A percentile compares a stretch with the other conserved stretches of the same genome.
These are phyloP conservation scores for Lycodopsis pacificus DNA, from an alignment of 2,797 vertebrate species.

Conservation along the genomic window DNA sequence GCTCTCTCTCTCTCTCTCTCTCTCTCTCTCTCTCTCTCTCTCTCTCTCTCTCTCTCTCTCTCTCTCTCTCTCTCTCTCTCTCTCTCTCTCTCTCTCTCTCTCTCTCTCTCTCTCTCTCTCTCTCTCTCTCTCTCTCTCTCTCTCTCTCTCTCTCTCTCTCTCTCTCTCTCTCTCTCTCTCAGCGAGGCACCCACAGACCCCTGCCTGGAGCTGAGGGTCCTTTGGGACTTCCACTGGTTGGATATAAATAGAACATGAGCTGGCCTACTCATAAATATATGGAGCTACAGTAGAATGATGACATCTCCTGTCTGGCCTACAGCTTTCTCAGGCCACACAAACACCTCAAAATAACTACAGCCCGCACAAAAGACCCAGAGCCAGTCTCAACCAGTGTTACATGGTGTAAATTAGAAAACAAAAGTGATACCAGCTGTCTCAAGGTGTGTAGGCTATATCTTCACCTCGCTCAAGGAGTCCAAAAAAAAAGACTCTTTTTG, in stretches of 20 bases:
- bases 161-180: background rate
- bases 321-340: conserved; percentile 66
- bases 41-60: conserved; percentile 1
- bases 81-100: conserved; percentile 25
- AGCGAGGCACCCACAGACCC: conserved; percentile 69
- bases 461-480: background rate
- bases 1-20: background rate
- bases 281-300: conserved; percentile 74
- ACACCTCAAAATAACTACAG: conserved; percentile 70
- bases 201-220: conserved; percentile 71
- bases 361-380: conserved; percentile 44
- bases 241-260: conserved; percentile 83
- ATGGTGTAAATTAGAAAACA: conserved; percentile 40
- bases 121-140: background rate
- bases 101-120: background rate
- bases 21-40: conserved; percentile 19
- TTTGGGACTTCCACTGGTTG: conserved; percentile 71
- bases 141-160: conserved; percentile 20
- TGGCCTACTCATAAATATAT: conserved; percentile 79
- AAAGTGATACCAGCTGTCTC: conserved; percentile 4
- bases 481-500: background rate
- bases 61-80: conserved; percentile 14
- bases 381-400: conserved; percentile 26
- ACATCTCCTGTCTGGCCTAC: conserved; percentile 77
- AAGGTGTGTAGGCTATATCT: conserved; percentile 6